Base-by-base conservation (phyloP, 2,113 vertebrate species). In the Meriones unguiculatus region DNA sequence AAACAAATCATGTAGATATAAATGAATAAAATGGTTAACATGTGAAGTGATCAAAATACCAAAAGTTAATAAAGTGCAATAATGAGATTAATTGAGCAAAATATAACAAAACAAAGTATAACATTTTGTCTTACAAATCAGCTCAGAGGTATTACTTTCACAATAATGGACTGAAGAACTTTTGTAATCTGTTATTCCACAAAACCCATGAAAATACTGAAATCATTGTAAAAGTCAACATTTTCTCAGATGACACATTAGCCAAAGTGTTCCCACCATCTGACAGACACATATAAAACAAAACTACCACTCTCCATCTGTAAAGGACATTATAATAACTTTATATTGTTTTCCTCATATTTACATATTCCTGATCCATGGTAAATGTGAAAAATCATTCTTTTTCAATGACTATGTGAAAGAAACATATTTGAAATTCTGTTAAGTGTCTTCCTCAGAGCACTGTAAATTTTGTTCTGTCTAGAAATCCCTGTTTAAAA, bases 171-270 rank as follows among this genome's bases (percentile, higher is more conserved):
- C 2, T 89, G 50, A 94, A n/a, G 41, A 84, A 13, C 1, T 67
- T 41, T 75, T 7, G 8, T 81, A 96, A 77, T 59, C 52, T 90
- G 72, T n/a, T 84, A 25, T 2, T 80, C 32, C 41, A 57, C 52
- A 75, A 84, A 84, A 84, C 2, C 22, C 52, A n/a, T 78, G 0
- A 46, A 94, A 73, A 87, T 5, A 67, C 2, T 62, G 7, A 67
- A 2, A 90, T 12, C 32, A 70, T 94, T 62, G 76, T 72, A 57
- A 72, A 95, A 73, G 59, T 90, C 7, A 96, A 72, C 17, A 95
- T 70, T 28, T 73, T 73, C 12, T 78, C 15, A 50, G 12, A 77
- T 46, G 28, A 20, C 52, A 90, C 90, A 46, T 94, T 82, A 92
- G 64, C 35, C 30, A 91, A 77, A 73, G 24, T 28, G n/a, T 94